Evolutionary conservation across 2,888 invertebrate genomes (phyloP), one percentile per base, ranked within the genome.

Genomic region (Microctonus hyperodae): DNA sequence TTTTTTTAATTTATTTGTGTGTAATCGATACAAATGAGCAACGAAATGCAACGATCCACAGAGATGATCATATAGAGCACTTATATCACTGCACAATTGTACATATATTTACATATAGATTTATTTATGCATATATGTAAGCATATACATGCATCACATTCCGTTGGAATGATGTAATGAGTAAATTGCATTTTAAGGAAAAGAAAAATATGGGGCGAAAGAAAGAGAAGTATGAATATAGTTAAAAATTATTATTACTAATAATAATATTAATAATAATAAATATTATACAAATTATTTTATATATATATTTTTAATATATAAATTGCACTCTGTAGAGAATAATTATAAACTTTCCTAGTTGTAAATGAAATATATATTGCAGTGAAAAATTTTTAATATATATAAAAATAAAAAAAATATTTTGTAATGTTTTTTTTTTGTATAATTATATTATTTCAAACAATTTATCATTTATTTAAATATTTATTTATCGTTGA

Each of bases 1-100:
- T n/a, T n/a, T n/a, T n/a, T n/a, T n/a, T n/a, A n/a, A n/a, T 10
- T 31, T 55, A 55, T 28, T 33, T n/a, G 55, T 20, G 55, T 60
- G 28, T 48, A 48, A 40, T 23, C 31, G 20, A 44, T 37, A 28
- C 31, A 33, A 48, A 60, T 10, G 44, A 48, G 59, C 28, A 60
- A 60, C 59, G 44, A 48, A 60, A 48, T 48, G 59, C 31, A 60
- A 60, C 48, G 59, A 60, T 55, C 31, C 55, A 44, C n/a, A 55
- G 33, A 31, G 48, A 48, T 61, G 61, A 61, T 61, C 51, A 61
- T 61, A 20, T 61, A 13, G 61, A 61, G 50, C 51, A 61, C 51
- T 61, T 51, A 61, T 51, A 61, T 51, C 61, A 61, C 51, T 51
- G 37, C n/a, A 37, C 35, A 22, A 57, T 35, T n/a, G n/a, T n/a